Conservation (phyloP, 2,113 vertebrate genomes). For the Rhipidura dahli region DNA sequence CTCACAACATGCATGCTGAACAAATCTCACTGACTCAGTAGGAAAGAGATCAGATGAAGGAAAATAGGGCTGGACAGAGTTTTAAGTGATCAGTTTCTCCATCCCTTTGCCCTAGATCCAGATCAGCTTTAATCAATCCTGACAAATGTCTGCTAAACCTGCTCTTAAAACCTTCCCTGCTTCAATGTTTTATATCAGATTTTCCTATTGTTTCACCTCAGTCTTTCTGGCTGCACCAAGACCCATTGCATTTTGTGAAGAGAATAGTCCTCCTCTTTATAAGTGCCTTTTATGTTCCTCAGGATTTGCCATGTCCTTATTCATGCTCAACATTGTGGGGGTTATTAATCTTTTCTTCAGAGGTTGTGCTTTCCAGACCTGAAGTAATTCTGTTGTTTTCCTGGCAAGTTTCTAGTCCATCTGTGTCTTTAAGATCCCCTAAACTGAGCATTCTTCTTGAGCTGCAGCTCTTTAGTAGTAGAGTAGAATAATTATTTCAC, state of each 20-base stretch:
- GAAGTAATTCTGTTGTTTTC: neutral
- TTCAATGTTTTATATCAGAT: neutral
- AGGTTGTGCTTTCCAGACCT: neutral
- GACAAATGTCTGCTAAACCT: neutral
- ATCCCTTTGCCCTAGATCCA: neutral
- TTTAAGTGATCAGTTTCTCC: neutral
- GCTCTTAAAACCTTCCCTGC: neutral
- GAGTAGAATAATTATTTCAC: slow-evolving; percentile 10
- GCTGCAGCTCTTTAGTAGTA: neutral
- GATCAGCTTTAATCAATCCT: neutral
- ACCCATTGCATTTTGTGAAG: neutral
- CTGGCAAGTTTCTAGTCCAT: neutral
- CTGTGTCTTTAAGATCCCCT: neutral
- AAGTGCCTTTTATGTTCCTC: neutral
- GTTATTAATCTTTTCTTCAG: neutral
- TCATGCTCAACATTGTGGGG: neutral
- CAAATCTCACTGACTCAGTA: neutral
- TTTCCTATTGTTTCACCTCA: neutral
- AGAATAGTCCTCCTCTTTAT: neutral
- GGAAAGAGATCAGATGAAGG: neutral
- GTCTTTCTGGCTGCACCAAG: neutral
- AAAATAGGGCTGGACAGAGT: neutral
- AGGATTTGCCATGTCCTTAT: neutral
- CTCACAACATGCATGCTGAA: neutral
- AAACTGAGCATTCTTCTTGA: neutral